These are phyloP conservation scores for Apis laboriosa DNA, from an alignment of 1,140 invertebrate genomes.

Conservation along the genomic window DNA sequence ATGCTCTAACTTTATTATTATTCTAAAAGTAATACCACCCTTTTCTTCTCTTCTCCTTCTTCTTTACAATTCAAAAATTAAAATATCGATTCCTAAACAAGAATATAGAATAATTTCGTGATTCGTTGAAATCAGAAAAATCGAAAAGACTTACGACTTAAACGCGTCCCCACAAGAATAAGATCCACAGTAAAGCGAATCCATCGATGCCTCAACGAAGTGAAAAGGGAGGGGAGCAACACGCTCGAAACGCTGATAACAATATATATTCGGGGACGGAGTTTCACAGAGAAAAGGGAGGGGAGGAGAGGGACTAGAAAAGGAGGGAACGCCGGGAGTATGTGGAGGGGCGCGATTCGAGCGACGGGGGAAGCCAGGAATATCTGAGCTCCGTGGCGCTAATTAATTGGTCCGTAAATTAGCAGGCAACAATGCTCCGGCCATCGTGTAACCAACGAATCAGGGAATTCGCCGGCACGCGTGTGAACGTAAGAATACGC, in stretches of 20 bases:
- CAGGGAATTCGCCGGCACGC: conserved; percentile 64
- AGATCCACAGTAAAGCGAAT: no score
- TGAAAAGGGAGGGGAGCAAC: neutral
- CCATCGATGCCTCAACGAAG: no score
- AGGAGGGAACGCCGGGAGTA: neutral
- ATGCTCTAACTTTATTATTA: no score
- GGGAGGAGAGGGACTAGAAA: neutral
- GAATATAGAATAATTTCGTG: no score
- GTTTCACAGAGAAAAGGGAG: neutral
- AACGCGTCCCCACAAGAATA: no score
- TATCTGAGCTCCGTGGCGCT: conserved; percentile 65
- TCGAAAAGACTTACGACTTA: no score
- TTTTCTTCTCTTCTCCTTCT: no score
- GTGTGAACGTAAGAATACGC: conserved; percentile 68
- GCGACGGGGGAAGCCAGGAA: conserved; percentile 43
- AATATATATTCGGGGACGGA: no score
- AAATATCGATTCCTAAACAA: no score
- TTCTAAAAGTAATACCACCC: no score
- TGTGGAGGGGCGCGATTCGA: neutral
- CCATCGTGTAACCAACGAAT: conserved; percentile 48
- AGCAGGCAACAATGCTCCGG: conserved; percentile 73
- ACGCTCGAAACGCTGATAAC: neutral
- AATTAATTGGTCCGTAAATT: conserved; percentile 80
- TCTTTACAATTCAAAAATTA: no score
- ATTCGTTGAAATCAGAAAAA: neutral